Evolutionary conservation across 2,113 vertebrate genomes (phyloP).

Genomic region (Sprattus sprattus): DNA sequence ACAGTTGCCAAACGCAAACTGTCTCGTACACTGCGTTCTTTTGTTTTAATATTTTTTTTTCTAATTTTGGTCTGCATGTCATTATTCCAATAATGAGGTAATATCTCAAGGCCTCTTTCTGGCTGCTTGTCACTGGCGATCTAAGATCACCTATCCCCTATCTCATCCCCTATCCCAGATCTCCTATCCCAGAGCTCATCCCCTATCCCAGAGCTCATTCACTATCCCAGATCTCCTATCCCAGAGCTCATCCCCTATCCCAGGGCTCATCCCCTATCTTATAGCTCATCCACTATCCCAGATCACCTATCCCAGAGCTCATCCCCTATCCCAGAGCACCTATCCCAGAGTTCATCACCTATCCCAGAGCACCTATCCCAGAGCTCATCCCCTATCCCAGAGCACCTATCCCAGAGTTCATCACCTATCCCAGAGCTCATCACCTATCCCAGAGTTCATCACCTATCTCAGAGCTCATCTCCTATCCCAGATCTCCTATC

Average conservation of each 20-base stretch:
- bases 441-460: too few relatives aligned
- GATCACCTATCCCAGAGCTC: too few relatives aligned
- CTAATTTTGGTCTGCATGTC: too few relatives aligned
- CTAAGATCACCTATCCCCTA: neutral
- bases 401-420: neutral
- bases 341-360: neutral
- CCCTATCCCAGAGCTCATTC: too few relatives aligned
- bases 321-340: too few relatives aligned
- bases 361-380: neutral
- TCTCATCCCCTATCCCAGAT: neutral
- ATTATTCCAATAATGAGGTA: neutral
- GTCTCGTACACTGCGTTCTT: neutral
- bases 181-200: too few relatives aligned
- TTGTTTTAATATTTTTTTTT: neutral
- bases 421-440: neutral
- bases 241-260: too few relatives aligned
- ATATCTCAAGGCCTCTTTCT: neutral
- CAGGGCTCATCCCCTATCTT: too few relatives aligned
- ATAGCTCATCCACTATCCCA: too few relatives aligned
- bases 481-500: too few relatives aligned
- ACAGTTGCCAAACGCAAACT: neutral
- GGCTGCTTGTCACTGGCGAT: neutral
- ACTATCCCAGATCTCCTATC: too few relatives aligned
- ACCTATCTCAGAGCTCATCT: too few relatives aligned
- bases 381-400: neutral